Conservation (phyloP, 2,888 invertebrate species). For the Blastobasis adustella region DNA sequence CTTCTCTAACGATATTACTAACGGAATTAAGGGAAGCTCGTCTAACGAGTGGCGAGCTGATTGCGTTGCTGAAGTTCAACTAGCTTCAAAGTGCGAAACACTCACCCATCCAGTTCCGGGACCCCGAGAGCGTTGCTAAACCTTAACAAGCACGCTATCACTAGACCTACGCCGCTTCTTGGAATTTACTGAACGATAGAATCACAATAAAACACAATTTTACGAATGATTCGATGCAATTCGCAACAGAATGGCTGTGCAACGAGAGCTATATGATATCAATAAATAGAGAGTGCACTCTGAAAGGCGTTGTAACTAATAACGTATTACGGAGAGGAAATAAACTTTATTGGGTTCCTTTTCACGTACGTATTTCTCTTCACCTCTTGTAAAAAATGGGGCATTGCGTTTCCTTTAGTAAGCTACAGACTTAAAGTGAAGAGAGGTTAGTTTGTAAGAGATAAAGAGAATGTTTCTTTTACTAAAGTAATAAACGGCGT, state of each 20-base stretch:
- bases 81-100: too few species aligned
- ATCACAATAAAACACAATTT: neutral
- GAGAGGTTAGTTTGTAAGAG: conserved; percentile 21
- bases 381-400: conserved; percentile 18
- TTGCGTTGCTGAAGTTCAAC: too few species aligned
- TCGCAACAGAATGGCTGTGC: neutral
- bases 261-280: neutral
- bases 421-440: conserved; percentile 15
- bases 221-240: conserved; percentile 3
- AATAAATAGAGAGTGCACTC: conserved; percentile 23
- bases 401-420: conserved; percentile 23
- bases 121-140: too few species aligned
- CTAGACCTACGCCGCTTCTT: neutral
- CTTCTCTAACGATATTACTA: too few species aligned
- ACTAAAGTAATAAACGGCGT: too few species aligned
- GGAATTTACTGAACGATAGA: neutral
- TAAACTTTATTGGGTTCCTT: conserved; percentile 21
- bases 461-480: conserved; percentile 24
- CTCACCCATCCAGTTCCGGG: too few species aligned
- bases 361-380: too few species aligned
- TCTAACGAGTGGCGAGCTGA: too few species aligned
- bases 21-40: too few species aligned
- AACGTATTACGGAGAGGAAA: conserved; percentile 21
- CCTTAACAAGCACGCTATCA: neutral
- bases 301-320: conserved; percentile 12